These are phyloP conservation scores for Catalaphyllia jardinei DNA, from an alignment of 64 coral and sea anemone genomes.

Conservation along the genomic window DNA sequence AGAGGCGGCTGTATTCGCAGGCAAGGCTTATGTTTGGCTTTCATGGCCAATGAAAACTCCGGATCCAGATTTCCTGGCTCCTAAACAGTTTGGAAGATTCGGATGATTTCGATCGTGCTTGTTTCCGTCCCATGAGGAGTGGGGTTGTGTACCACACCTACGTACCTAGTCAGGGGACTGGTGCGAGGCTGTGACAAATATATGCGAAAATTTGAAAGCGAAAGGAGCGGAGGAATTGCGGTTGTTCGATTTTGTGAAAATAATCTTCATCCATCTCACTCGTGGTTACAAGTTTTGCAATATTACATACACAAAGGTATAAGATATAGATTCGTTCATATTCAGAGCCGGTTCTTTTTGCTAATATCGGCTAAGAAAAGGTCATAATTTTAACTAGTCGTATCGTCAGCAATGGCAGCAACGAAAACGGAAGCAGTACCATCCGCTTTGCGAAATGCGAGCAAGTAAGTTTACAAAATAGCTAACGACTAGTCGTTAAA, in stretches of 20 bases:
- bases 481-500: not conserved
- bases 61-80: too few relatives aligned
- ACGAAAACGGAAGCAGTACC: slow-evolving; percentile 73
- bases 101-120: too few relatives aligned
- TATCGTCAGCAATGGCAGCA: slow-evolving; percentile 60
- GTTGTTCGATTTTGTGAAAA: not conserved
- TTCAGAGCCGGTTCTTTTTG: not conserved
- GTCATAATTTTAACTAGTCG: not conserved
- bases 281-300: not conserved
- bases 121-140: too few relatives aligned
- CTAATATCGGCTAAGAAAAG: not conserved
- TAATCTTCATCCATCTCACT: slow-evolving; percentile 31
- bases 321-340: not conserved
- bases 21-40: too few relatives aligned
- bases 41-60: too few relatives aligned
- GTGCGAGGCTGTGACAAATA: not conserved
- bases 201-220: slow-evolving; percentile 15
- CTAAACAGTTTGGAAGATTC: too few relatives aligned
- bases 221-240: slow-evolving; percentile 15
- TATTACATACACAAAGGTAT: slow-evolving; percentile 6
- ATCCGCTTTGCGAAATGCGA: slow-evolving; percentile 46
- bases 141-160: too few relatives aligned
- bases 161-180: not conserved
- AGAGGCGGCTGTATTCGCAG: too few relatives aligned
- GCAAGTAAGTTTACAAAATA: slow-evolving; percentile 35